Evolutionary conservation across 2,888 invertebrate species (phyloP).

Genomic region (Tortrix viridana): DNA sequence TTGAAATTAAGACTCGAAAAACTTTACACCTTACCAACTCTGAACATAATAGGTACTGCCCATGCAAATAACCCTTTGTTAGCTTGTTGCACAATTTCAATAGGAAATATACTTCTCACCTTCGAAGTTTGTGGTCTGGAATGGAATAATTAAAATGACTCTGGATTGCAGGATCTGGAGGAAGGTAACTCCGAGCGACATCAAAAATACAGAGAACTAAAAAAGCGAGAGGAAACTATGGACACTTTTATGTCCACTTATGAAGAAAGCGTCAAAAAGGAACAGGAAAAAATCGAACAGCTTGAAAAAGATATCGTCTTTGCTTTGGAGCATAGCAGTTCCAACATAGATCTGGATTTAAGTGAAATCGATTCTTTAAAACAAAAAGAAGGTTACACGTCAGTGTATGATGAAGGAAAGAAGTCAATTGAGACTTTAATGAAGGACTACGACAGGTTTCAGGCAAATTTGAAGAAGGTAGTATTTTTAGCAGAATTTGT

Average conservation of each 20-base stretch:
- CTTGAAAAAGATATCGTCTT: conserved; percentile 86
- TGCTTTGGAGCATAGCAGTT: conserved; percentile 87
- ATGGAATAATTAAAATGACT: background rate
- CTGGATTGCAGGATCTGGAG: conserved; percentile 82
- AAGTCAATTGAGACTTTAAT: conserved; percentile 73
- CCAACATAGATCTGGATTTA: conserved; percentile 85
- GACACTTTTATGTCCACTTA: conserved; percentile 88
- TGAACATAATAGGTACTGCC: no score
- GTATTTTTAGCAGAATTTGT: background rate
- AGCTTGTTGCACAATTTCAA: no score
- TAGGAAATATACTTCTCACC: no score
- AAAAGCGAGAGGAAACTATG: conserved; percentile 92
- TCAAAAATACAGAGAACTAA: conserved; percentile 91
- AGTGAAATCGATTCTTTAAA: conserved; percentile 80
- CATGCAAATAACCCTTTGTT: no score
- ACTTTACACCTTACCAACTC: no score
- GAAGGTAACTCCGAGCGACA: conserved; percentile 89
- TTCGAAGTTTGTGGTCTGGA: no score
- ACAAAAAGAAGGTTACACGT: conserved; percentile 72
- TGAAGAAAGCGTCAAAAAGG: conserved; percentile 85
- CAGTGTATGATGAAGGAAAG: conserved; percentile 77
- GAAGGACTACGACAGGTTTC: conserved; percentile 84
- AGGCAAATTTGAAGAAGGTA: conserved; percentile 85
- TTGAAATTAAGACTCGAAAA: no score
- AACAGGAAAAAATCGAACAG: conserved; percentile 85